Percentiles rank a stretch among this genome's conserved stretches.
Evolutionary conservation across 1,140 invertebrate species (phyloP).

Genomic region (Rhysida immarginata): DNA sequence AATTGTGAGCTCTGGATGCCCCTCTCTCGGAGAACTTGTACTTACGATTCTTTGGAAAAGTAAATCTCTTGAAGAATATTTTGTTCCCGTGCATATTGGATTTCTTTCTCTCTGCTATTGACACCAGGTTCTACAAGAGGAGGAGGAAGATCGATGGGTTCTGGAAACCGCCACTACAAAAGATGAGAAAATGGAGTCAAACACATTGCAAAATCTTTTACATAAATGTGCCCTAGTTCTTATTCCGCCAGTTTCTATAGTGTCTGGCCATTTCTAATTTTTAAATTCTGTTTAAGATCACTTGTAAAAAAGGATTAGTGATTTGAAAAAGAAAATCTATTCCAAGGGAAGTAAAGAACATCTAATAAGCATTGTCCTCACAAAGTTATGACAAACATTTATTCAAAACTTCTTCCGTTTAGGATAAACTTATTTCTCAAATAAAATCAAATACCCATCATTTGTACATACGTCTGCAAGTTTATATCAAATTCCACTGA

Average conservation of each 20-base stretch:
- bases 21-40: too few species aligned
- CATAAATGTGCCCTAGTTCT: too few species aligned
- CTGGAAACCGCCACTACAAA: conserved; percentile 45
- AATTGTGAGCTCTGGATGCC: conserved; percentile 41
- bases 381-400: too few species aligned
- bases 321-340: background rate
- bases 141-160: conserved; percentile 47
- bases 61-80: conserved; percentile 68
- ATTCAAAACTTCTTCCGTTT: too few species aligned
- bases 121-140: conserved; percentile 49
- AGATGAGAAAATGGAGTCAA: conserved; percentile 20
- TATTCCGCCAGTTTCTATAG: too few species aligned
- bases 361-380: too few species aligned
- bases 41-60: conserved; percentile 37
- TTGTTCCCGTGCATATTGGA: conserved; percentile 70
- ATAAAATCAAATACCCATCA: too few species aligned
- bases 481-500: too few species aligned
- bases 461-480: too few species aligned
- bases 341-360: background rate
- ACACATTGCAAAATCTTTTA: background rate
- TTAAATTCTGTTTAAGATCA: background rate
- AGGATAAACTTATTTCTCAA: too few species aligned
- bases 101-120: conserved; percentile 68
- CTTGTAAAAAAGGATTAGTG: background rate
- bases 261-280: too few species aligned